Evolutionary conservation across 2,113 vertebrate species (phyloP).

Genomic region (Clarias batrachus): DNA sequence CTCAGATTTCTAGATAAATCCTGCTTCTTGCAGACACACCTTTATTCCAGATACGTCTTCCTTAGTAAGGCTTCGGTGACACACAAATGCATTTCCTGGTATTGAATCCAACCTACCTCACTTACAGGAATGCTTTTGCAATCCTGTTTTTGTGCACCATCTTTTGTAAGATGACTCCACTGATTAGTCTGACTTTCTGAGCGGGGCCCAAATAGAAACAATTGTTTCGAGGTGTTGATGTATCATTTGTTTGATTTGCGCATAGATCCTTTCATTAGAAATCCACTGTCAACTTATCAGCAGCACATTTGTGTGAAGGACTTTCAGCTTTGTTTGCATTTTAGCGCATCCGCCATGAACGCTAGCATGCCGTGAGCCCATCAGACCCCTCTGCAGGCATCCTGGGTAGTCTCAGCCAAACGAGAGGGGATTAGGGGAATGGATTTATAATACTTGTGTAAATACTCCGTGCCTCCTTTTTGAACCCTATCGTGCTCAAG

Average conservation of each 20-base stretch:
- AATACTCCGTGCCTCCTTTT: constrained; percentile 69
- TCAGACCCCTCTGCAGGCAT: constrained; percentile 12
- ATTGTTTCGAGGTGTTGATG: neutral
- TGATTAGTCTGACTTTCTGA: constrained; percentile 18
- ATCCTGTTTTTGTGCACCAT: constrained; percentile 33
- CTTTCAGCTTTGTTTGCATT: constrained; percentile 14
- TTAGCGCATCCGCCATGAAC: neutral
- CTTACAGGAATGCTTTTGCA: constrained; percentile 55
- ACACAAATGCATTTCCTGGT: constrained; percentile 52
- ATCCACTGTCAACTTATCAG: constrained; percentile 32
- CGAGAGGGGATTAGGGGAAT: constrained; percentile 71
- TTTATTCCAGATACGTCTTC: constrained; percentile 67
- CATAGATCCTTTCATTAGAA: constrained; percentile 5
- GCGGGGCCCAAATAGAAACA: constrained; percentile 1
- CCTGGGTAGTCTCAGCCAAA: constrained; percentile 30
- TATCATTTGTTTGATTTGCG: constrained; percentile 28
- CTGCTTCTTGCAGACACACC: constrained; percentile 30
- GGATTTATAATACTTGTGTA: constrained; percentile 75
- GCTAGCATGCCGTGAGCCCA: neutral
- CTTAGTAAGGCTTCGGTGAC: constrained; percentile 65
- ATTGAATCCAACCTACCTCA: constrained; percentile 47
- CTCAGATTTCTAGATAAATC: constrained; percentile 20
- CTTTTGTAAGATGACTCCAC: constrained; percentile 39
- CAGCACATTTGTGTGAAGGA: neutral
- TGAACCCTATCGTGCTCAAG: constrained; percentile 68